Base-by-base conservation (phyloP, 2,113 vertebrate species). In the Podarcis cretensis region DNA sequence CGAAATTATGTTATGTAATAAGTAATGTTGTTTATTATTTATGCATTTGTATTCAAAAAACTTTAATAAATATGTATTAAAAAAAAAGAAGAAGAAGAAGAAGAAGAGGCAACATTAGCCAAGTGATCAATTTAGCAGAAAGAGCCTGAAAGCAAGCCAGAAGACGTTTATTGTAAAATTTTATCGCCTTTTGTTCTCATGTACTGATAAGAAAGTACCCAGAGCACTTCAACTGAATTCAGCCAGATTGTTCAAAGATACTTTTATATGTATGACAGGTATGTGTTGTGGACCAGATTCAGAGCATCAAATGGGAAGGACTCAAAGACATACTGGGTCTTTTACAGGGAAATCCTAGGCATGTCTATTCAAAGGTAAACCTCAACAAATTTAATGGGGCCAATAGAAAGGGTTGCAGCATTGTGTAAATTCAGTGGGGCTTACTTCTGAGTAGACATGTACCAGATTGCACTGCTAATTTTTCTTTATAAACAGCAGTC, bases 91-190 rank as follows among this genome's bases (percentile, higher is more conserved):
- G n/a, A n/a, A n/a, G n/a, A n/a, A n/a, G 35, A 35, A 35, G 35
- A 35, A 35, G 35, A 35, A 16, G 57, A 59, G 12, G 59, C 59
- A 63, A 63, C 18, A 63, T n/a, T 75, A 48, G 73, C 63, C 68
- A 86, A 92, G 89, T 80, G 83, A 16, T 25, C 23, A 40, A 37
- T 76, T 89, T 90, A 79, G 80, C 32, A 69, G 88, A 89, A 83
- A 6, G 18, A 59, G 23, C 69, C 90, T 88, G 43, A 71, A 83
- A 84, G 27, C 63, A 40, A 71, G 63, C 66, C 54, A 85, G 27
- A 35, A 13, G 21, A 18, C 2, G 13, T 77, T 30, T 40, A 65
- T 12, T 14, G 7, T 14, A 85, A 66, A 43, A 66, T n/a, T 43
- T 8, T 59, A 13, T 35, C 14, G 4, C 57, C 48, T 37, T 85